Conservation (phyloP, 2,888 invertebrate species). For the Dilophus febrilis region DNA sequence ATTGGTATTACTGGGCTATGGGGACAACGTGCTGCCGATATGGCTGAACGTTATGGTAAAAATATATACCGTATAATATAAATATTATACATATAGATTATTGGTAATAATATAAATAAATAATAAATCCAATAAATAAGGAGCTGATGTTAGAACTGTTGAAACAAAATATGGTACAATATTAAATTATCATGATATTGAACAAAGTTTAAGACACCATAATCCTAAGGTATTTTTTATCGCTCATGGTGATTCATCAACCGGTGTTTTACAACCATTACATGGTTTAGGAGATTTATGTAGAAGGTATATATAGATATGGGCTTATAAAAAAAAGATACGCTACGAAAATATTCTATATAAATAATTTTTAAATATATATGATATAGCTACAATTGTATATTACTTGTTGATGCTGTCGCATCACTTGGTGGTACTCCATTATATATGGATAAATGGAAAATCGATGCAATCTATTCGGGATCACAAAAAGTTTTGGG, state of each 20-base stretch:
- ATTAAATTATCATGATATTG: conserved; percentile 45
- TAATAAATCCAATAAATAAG: conserved; percentile 11
- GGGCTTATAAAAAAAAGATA: background rate
- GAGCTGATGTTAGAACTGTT: conserved; percentile 31
- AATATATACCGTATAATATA: too few species aligned
- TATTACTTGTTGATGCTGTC: conserved; percentile 58
- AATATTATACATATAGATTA: too few species aligned
- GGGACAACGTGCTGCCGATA: conserved; percentile 63
- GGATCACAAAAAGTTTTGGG: conserved; percentile 66
- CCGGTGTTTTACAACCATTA: conserved; percentile 65
- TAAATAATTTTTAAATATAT: too few species aligned
- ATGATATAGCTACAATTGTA: conserved; percentile 33
- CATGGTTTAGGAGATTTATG: conserved; percentile 63
- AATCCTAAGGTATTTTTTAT: conserved; percentile 61
- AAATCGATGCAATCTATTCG: conserved; percentile 55
- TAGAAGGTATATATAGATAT: conserved; percentile 37
- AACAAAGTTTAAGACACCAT: conserved; percentile 41
- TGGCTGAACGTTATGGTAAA: conserved; percentile 56
- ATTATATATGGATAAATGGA: conserved; percentile 51
- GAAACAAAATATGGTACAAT: conserved; percentile 36
- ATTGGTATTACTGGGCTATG: conserved; percentile 68
- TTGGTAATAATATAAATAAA: too few species aligned
- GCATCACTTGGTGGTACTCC: conserved; percentile 59
- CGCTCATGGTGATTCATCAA: conserved; percentile 77
- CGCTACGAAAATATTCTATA: too few species aligned